Evolutionary conservation across 2,113 vertebrate species (phyloP).

Genomic region (Rallus limicola): DNA sequence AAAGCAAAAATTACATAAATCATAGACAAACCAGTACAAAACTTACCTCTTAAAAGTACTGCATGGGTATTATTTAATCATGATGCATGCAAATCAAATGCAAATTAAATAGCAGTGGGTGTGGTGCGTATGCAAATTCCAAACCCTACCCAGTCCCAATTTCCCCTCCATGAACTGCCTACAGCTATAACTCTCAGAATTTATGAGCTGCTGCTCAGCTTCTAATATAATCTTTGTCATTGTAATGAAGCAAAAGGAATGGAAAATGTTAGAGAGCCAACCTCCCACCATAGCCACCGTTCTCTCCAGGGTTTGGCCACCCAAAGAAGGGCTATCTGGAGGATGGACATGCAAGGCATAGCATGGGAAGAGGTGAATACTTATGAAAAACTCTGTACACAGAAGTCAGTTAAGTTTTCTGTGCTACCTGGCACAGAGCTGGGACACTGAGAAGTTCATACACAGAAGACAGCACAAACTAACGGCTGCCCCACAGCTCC

Average conservation of each 20-base stretch:
- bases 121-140: constrained; percentile 54
- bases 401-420: neutral
- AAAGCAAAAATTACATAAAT: constrained; percentile 32
- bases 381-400: neutral
- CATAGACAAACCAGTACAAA: neutral
- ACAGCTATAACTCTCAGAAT: constrained; percentile 59
- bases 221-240: constrained; percentile 34
- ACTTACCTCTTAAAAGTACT: neutral
- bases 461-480: rapidly evolving
- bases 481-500: neutral
- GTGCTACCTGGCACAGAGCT: no score
- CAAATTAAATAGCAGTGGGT: constrained; percentile 53
- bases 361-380: neutral
- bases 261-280: neutral
- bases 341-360: neutral
- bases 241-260: constrained; percentile 33
- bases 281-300: neutral
- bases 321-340: neutral
- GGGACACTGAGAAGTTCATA: neutral
- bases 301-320: neutral
- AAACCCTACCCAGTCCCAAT: constrained; percentile 4
- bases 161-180: constrained; percentile 63
- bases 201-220: constrained; percentile 36
- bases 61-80: neutral
- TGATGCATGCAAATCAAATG: constrained; percentile 33